Evolutionary conservation across 2,113 vertebrate genomes (phyloP).

Genomic region (Microcebus griseorufus): DNA sequence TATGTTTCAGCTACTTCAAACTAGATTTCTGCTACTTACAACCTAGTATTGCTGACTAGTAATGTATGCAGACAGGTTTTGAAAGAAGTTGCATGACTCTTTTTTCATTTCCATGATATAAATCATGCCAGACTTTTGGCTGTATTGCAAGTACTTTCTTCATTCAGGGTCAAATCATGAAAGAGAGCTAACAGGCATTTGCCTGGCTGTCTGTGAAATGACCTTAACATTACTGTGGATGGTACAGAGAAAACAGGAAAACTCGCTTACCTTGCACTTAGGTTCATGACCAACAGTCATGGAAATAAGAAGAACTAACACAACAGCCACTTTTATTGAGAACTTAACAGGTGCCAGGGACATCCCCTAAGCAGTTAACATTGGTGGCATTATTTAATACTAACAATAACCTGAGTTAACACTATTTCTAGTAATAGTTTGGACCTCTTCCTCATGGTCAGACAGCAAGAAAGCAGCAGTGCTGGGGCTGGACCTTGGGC

Average conservation of each 20-base stretch:
- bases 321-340: slow-evolving; percentile 11
- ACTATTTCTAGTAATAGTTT: neutral
- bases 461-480: neutral
- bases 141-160: slow-evolving; percentile 16
- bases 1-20: slow-evolving; percentile 1
- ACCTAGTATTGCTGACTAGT: neutral
- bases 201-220: neutral
- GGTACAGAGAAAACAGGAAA: neutral
- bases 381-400: neutral
- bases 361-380: neutral
- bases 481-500: neutral
- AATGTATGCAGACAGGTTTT: neutral
- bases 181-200: neutral
- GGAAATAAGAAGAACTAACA: neutral
- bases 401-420: neutral
- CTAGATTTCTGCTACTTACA: neutral
- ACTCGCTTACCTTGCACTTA: neutral
- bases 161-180: neutral
- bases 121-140: slow-evolving; percentile 31
- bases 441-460: neutral
- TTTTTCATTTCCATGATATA: slow-evolving; percentile 22
- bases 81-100: slow-evolving; percentile 23
- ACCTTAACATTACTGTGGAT: neutral
- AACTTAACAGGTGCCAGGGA: neutral
- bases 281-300: slow-evolving; percentile 3